Conservation (phyloP, 1,140 invertebrate genomes). For the Sminthurides bifidus region DNA sequence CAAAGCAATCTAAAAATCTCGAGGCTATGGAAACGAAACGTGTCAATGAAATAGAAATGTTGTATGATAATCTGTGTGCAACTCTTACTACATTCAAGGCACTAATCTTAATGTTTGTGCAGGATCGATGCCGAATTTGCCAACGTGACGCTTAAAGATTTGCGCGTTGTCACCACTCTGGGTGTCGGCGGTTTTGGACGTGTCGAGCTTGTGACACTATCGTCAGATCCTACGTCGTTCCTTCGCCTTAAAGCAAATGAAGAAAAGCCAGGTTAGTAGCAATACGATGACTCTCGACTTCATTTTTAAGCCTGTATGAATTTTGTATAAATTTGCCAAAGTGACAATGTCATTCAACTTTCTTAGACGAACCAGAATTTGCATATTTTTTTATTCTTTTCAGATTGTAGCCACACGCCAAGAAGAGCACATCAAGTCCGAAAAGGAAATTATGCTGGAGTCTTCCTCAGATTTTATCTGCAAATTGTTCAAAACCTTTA, state of each 20-base stretch:
- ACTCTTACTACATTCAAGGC: too few relatives aligned
- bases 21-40: too few relatives aligned
- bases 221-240: slow-evolving; percentile 64
- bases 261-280: slow-evolving; percentile 60
- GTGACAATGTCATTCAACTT: not conserved
- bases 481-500: slow-evolving; percentile 85
- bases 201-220: slow-evolving; percentile 87
- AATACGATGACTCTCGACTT: not conserved
- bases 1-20: too few relatives aligned
- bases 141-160: slow-evolving; percentile 67
- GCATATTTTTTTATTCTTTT: not conserved
- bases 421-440: slow-evolving; percentile 82
- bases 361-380: too few relatives aligned
- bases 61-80: too few relatives aligned
- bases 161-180: slow-evolving; percentile 77
- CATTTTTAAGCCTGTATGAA: not conserved
- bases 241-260: slow-evolving; percentile 97
- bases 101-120: too few relatives aligned
- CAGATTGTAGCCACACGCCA: slow-evolving; percentile 88
- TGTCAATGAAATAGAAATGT: too few relatives aligned
- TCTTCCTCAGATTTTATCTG: slow-evolving; percentile 66
- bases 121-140: slow-evolving; percentile 26
- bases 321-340: not conserved
- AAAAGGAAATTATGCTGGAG: slow-evolving; percentile 84
- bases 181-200: slow-evolving; percentile 96